Base-by-base conservation (phyloP, 2,888 invertebrate genomes). In the Ischnus inquisitorius region DNA sequence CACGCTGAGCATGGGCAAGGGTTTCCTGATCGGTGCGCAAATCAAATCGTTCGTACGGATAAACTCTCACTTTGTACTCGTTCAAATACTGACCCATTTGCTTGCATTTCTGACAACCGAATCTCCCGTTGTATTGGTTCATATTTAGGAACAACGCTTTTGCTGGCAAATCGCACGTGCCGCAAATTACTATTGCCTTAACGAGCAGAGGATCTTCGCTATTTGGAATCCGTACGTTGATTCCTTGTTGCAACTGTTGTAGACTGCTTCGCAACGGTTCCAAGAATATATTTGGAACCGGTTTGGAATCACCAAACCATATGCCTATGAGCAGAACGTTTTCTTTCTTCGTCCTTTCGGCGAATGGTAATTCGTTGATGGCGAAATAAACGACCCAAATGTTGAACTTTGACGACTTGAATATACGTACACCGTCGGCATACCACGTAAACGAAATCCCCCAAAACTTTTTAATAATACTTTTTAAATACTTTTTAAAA, bases 221-320 rank as follows among this genome's bases (percentile, higher is more conserved):
- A 72, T 1, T n/a, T 84, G 46, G 51, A 77, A 84, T 82, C 80
- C 46, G 67, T 69, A 8, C 60, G 57, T 71, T 82, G 0, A 51
- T 51, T 0, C 51, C 51, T 16, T 51, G 51, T 2, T 0, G 51
- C 51, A 51, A 51, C 8, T 19, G 16, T 51, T 51, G 1, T 51
- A 51, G 2, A 51, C 8, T 51, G 6, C 6, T 51, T 19, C 2
- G 51, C 6, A 51, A 8, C 8, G 51, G 51, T 51, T 51, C 51
- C 51, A 51, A 51, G 51, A 51, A 51, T 8, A 51, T 19, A 19
- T 8, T 51, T 19, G 51, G 51, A 8, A 51, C 19, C 16, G 51
- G 51, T 16, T 51, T 51, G 6, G 19, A 51, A 51, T 51, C 51
- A 2, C 51, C 51, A 1, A 51, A 51, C 51, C 51, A 51, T 8